Evolutionary conservation across 2,888 invertebrate genomes (phyloP).

Genomic region (Xestia rhomboidea): DNA sequence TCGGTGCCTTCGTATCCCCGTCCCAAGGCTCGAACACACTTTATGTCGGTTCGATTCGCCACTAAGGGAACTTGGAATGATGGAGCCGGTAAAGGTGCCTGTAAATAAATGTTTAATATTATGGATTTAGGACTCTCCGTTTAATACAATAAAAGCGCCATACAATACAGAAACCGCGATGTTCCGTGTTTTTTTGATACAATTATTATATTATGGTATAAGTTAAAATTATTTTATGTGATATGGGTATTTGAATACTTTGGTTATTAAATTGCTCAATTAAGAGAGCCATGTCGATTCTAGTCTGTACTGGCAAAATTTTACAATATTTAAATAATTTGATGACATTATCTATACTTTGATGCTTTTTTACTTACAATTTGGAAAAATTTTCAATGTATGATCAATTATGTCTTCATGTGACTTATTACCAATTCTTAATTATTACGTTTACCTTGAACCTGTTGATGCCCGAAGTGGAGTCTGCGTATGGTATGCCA

Average conservation of each 20-base stretch:
- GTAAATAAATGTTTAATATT: constrained; percentile 52
- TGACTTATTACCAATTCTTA: background rate
- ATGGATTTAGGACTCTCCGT: background rate
- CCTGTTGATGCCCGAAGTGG: constrained; percentile 82
- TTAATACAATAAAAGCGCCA: too few relatives aligned
- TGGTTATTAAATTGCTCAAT: too few relatives aligned
- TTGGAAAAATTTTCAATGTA: too few relatives aligned
- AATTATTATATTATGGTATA: background rate
- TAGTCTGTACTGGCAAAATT: too few relatives aligned
- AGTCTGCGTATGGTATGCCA: constrained; percentile 86
- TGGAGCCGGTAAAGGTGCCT: constrained; percentile 84
- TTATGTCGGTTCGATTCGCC: constrained; percentile 79
- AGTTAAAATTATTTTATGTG: background rate
- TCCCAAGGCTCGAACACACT: constrained; percentile 81
- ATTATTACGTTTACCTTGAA: constrained; percentile 80
- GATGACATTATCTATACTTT: too few relatives aligned
- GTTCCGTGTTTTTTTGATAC: background rate
- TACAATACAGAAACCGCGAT: background rate
- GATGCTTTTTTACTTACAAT: too few relatives aligned
- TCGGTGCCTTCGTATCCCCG: constrained; percentile 85
- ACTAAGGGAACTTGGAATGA: constrained; percentile 75
- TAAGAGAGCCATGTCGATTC: too few relatives aligned
- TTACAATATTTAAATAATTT: too few relatives aligned
- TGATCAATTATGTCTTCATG: too few relatives aligned
- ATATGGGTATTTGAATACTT: too few relatives aligned